A percentile compares a stretch with the other conserved stretches of the same genome.
Evolutionary conservation across 2,113 vertebrate genomes (phyloP).

Genomic region (Carassius gibelio): DNA sequence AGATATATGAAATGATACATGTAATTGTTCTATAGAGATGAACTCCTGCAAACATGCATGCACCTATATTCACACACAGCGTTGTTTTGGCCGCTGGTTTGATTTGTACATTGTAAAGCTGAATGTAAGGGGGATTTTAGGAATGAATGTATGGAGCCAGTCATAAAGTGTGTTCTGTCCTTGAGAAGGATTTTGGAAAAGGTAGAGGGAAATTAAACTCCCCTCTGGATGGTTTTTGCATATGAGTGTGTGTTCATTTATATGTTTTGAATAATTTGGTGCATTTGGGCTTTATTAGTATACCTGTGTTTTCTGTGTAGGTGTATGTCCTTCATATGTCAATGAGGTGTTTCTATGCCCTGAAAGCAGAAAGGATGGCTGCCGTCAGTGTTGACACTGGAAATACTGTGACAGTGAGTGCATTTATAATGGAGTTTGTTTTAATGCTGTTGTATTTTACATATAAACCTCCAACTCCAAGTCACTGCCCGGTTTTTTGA

Average conservation of each 20-base stretch:
- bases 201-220: background rate
- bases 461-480: background rate
- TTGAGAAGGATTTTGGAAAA: background rate
- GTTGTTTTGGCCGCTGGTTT: background rate
- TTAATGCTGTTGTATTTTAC: background rate
- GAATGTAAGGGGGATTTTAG: background rate
- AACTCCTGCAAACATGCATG: background rate
- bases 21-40: background rate
- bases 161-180: constrained; percentile 30
- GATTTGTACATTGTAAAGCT: background rate
- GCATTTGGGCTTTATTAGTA: background rate
- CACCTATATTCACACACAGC: background rate
- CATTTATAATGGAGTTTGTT: constrained; percentile 3
- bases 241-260: background rate
- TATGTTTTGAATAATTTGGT: background rate
- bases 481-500: background rate
- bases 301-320: constrained; percentile 38
- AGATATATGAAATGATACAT: background rate
- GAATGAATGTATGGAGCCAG: constrained; percentile 12
- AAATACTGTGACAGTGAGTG: constrained; percentile 39
- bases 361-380: constrained; percentile 10
- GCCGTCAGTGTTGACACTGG: background rate
- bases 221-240: background rate
- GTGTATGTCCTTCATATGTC: constrained; percentile 49
- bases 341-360: constrained; percentile 37